Base-by-base conservation (phyloP, 1,140 invertebrate species). In the Marisa cornuarietis region DNA sequence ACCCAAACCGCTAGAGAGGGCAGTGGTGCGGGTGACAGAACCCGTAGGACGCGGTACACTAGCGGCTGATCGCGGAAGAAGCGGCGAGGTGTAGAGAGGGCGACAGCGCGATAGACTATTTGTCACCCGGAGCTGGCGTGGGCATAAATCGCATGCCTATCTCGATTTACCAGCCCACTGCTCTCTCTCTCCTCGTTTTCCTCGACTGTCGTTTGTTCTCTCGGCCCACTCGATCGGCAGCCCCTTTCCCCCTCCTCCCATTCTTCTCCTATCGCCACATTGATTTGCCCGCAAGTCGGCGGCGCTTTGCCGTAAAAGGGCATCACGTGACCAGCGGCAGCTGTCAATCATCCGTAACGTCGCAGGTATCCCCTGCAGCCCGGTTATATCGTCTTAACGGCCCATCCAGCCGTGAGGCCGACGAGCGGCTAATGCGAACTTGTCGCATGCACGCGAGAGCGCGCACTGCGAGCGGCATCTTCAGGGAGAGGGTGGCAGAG, bases 311-410 rank as follows among this genome's bases (percentile, higher is more conserved):
- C 78, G 65, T 79, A 79, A 62, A 79, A 73, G 78, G 78, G 31
- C 71, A 74, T 79, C 78, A 79, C 78, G 78, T 79, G 78, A 79
- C 71, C n/a, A 52, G 61, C 62, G 58, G 62, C 78, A 73, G 78
- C 78, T 79, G 78, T 79, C 78, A 79, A 79, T 79, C 78, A 79
- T 73, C 62, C 76, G 76, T 26, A 77, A 68, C 76, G 76, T 68
- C 63, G 76, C 65, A 63, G 63, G 52, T 69, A 26, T 20, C 62
- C 63, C 76, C 68, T 63, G n/a, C 63, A 42, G 63, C 63, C 51
- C 26, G 63, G 65, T 77, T 77, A 77, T 69, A 63, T 22, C 61
- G 42, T 77, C 42, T 77, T 77, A 68, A 77, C 76, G 51, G 51
- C 42, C 76, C 22, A n/a, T 26, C 63, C 31, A 63, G 65, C 63